These are phyloP conservation scores for Pterois miles DNA, from an alignment of 2,797 vertebrate genomes.

Conservation along the genomic window DNA sequence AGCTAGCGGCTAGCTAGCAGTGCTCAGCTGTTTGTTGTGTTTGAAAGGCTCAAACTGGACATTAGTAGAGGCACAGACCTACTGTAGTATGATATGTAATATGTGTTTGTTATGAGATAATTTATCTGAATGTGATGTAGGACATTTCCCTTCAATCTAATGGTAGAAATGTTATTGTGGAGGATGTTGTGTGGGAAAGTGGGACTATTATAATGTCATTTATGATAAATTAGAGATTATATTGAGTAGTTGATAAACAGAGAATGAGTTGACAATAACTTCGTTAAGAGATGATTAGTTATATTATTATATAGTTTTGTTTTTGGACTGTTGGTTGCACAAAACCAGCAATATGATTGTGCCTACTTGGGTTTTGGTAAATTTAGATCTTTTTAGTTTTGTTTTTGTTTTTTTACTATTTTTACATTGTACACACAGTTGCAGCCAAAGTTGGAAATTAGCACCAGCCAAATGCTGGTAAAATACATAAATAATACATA, in stretches of 20 bases:
- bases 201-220: background rate
- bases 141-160: background rate
- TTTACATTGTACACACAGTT: background rate
- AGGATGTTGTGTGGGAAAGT: background rate
- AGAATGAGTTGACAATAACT: background rate
- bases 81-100: too few relatives aligned
- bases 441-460: too few relatives aligned
- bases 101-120: background rate
- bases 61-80: rapidly evolving
- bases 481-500: too few relatives aligned
- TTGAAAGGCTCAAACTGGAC: background rate
- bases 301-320: background rate
- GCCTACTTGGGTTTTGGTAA: too few relatives aligned
- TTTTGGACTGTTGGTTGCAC: background rate
- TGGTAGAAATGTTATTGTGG: background rate
- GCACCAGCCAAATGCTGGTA: too few relatives aligned
- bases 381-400: too few relatives aligned
- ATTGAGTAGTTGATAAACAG: background rate
- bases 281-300: background rate
- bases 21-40: slow-evolving; percentile 6
- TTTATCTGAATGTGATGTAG: background rate
- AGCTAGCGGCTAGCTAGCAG: background rate
- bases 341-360: background rate
- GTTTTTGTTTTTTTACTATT: too few relatives aligned
- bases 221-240: background rate